Percentiles rank a stretch among this genome's conserved stretches.
Conservation (phyloP, 2,888 invertebrate species). For the Brenthis daphne region DNA sequence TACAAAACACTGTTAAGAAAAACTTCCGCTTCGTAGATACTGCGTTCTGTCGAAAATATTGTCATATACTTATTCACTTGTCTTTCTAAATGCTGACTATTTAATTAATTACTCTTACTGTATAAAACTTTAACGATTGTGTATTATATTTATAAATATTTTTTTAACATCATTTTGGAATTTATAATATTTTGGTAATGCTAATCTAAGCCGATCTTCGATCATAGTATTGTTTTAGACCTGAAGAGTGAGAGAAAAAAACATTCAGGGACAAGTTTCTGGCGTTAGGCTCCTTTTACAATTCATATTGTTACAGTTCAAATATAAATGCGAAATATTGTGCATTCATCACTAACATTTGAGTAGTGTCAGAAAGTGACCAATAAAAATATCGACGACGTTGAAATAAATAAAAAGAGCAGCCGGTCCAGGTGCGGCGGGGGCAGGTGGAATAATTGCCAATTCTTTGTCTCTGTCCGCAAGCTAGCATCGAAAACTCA, state of each 20-base stretch:
- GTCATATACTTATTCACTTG: not conserved
- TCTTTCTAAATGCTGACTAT: not conserved
- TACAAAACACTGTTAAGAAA: constrained; percentile 26
- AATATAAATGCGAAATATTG: not conserved
- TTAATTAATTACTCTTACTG: constrained; percentile 4
- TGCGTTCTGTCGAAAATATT: constrained; percentile 12
- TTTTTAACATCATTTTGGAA: constrained; percentile 33
- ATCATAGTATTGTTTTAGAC: too few relatives aligned
- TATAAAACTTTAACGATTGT: constrained; percentile 22
- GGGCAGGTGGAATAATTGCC: constrained; percentile 82
- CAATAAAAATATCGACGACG: constrained; percentile 80
- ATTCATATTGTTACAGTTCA: not conserved
- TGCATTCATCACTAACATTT: constrained; percentile 50
- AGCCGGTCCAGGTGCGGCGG: constrained; percentile 76
- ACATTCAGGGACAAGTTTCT: not conserved
- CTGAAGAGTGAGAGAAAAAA: not conserved
- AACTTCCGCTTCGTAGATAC: constrained; percentile 27
- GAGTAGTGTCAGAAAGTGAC: constrained; percentile 66
- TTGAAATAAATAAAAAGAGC: constrained; percentile 80
- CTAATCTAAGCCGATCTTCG: too few relatives aligned
- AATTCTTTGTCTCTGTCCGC: constrained; percentile 77
- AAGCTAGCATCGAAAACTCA: constrained; percentile 57
- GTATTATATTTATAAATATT: constrained; percentile 30
- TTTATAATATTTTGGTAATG: too few relatives aligned
- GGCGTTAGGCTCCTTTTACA: not conserved